Evolutionary conservation across 2,888 invertebrate genomes (phyloP), one percentile per base, ranked within the genome.

Genomic region (Isotomurus palustris): DNA sequence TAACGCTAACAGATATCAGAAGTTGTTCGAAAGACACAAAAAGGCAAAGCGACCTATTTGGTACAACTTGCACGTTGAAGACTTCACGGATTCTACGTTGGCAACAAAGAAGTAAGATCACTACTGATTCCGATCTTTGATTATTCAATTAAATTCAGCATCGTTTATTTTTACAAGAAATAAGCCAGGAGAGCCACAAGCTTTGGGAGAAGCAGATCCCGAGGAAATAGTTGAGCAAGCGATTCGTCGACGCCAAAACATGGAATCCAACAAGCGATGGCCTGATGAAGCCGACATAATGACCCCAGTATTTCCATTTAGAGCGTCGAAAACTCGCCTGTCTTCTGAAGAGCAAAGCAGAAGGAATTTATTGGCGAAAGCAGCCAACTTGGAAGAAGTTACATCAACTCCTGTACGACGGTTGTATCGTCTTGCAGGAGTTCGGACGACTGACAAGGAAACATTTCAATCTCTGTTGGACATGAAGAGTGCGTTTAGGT

Each of bases 341-440:
- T 49, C 53, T 28, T 63, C 66, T 0, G 68, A 64, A 28, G 68
- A 69, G 32, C 62, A 64, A 22, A 62, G 62, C 14, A 56, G 60
- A 2, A 50, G 53, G 25, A 64, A 65, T 40, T 45, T 69, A 1
- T 35, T 67, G 6, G 50, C 53, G 14, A 62, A 58, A 41, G 59
- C 56, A 25, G 64, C 65, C 6, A 53, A 58, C 52, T 56, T 56
- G 25, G 61, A 64, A 29, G 65, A 53, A 14, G 59, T 60, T 3
- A 65, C 65, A 10, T 28, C 58, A 12, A 58, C 65, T 8, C 64
- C 66, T n/a, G 54, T 66, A n/a, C 59, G 54, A 12, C 49, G 56
- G 10, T 44, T 68, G n/a, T 66, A 55, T 29, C 55, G 65, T 45
- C 50, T 59, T 6, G 64, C 68, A n/a, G 68, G 68, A 17, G 56